Evolutionary conservation across 2,113 vertebrate genomes (phyloP), one percentile per base, ranked within the genome.

Genomic region (Scatophagus argus): DNA sequence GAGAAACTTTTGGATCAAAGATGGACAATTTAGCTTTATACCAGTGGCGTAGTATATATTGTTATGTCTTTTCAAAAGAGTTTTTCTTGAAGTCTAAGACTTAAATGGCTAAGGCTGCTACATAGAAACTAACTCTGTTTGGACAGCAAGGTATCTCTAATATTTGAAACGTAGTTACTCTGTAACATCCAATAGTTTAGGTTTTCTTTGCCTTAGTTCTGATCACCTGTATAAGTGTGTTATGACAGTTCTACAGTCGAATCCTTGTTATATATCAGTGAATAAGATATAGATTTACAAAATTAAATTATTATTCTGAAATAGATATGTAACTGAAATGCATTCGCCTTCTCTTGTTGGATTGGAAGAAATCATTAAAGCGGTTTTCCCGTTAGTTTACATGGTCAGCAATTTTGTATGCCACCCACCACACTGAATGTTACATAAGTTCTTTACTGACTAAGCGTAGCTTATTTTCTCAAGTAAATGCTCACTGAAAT

Each of bases 381-480:
- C 27, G 60, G 46, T 66, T 82, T 65, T 72, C 19, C 29, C 25
- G 6, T 29, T 79, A 59, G 72, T 74, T 83, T 66, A 54, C 43
- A 47, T 74, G 66, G 66, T 70, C 27, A 80, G 31, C 85, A 83
- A 69, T 77, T 93, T 86, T 84, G 65, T 77, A 84, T 83, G 41
- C 46, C 14, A 12, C 87, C 86, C 89, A 87, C 87, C 84, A 88
- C 82, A 39, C 41, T 89, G 91, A 92, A 92, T 92, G 89, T 94
- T 88, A 73, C 23, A 52, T 55, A 76, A 44, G 43, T 67, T 83
- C 36, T 77, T 77, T 52, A 76, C 27, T 68, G 70, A 58, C 32
- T 68, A 61, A 76, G 46, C 69, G 58, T 87, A 47, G 38, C 31
- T 14, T 66, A 44, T 82, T 63, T 67, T 64, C 63, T 59, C 17